Conservation (phyloP, 2,113 vertebrate species). For the Phalacrocorax carbo region DNA sequence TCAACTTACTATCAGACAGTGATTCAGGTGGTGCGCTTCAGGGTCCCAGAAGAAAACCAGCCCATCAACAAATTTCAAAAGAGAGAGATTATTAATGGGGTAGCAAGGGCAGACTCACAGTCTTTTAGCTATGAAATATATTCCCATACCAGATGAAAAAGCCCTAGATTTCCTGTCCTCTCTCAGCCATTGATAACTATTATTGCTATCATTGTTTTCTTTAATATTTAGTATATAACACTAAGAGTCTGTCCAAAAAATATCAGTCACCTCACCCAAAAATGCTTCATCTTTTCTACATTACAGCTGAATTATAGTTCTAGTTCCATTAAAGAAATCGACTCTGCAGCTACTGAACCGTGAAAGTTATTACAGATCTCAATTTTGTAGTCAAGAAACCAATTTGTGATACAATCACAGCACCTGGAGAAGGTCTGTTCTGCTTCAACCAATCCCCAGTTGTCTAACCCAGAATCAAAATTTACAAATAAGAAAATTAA, state of each 20-base stretch:
- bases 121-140: neutral
- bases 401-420: neutral
- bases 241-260: neutral
- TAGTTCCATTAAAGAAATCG: neutral
- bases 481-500: slow-evolving; percentile 3
- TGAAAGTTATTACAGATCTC: slow-evolving; percentile 31
- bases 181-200: neutral
- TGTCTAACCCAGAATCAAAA: neutral
- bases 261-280: neutral
- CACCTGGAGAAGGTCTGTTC: neutral
- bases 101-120: neutral
- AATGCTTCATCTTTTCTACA: slow-evolving; percentile 18
- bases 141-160: neutral
- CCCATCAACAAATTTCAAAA: neutral
- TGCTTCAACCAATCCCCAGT: neutral
- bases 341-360: neutral
- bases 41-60: neutral
- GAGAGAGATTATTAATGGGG: neutral
- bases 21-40: neutral
- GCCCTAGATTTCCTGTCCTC: neutral
- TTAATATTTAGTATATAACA: neutral
- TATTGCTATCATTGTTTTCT: neutral
- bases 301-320: neutral
- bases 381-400: neutral
- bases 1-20: neutral